Evolutionary conservation across 2,888 invertebrate genomes (phyloP), one percentile per base, ranked within the genome.

Genomic region (Eumacrocentrus americanus): DNA sequence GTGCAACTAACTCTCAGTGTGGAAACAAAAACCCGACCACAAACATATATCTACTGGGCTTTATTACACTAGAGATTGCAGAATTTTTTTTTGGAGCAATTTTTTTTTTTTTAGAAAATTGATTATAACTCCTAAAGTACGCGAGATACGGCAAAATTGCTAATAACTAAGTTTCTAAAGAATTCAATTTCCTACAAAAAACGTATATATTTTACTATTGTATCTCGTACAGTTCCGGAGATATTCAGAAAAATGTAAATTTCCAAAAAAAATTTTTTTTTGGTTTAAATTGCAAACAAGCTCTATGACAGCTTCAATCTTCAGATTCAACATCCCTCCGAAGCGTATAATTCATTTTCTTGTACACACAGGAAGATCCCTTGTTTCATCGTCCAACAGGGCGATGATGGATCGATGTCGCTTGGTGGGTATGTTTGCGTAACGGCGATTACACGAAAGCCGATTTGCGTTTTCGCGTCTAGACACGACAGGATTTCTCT

Each of bases 1-100:
- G 54, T 47, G 29, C 25, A 60, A 60, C 50, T 50, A 48, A 50
- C 40, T 38, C 35, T 48, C 38, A 23, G 12, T 34, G 14, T 18
- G 54, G 48, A 59, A 59, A 53, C 14, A 38, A 47, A 59, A 59
- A 35, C 47, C 20, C 53, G 23, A 37, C 35, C 9, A 22, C 46
- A 47, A 25, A n/a, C n/a, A 22, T 22, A 40, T 16, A n/a, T n/a
- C n/a, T n/a, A n/a, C 23, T 34, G 18, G 12, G 23, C 23, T n/a
- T 20, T 16, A n/a, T n/a, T n/a, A n/a, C n/a, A n/a, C n/a, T n/a
- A n/a, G n/a, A n/a, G n/a, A n/a, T n/a, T n/a, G n/a, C n/a, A n/a
- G n/a, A n/a, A n/a, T n/a, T n/a, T n/a, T n/a, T n/a, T n/a, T n/a
- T n/a, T n/a, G n/a, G n/a, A n/a, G n/a, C n/a, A n/a, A n/a, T n/a